These are phyloP conservation scores for Psittacus erithacus DNA, from an alignment of 2,113 vertebrate genomes.

Conservation along the genomic window DNA sequence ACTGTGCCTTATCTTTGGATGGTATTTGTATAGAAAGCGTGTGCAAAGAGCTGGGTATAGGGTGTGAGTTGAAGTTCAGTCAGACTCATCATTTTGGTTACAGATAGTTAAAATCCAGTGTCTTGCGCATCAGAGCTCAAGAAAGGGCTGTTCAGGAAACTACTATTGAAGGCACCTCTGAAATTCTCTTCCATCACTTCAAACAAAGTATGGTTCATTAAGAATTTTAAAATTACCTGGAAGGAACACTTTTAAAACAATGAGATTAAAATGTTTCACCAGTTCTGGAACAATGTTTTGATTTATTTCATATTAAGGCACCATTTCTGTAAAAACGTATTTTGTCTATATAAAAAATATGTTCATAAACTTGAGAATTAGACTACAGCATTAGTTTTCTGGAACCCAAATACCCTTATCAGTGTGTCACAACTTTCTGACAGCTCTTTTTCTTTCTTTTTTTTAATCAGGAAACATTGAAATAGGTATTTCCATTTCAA, in stretches of 20 bases:
- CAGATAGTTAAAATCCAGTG: not conserved
- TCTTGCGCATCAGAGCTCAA: not conserved
- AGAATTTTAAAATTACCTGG: not conserved
- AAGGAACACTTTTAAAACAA: not conserved
- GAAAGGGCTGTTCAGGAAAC: not conserved
- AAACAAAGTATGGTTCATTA: not conserved
- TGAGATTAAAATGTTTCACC: not conserved
- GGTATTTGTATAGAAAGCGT: not conserved
- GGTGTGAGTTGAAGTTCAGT: not conserved
- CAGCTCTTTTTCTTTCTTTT: not conserved
- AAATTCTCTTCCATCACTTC: not conserved
- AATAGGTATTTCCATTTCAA: not conserved
- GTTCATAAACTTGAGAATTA: not conserved
- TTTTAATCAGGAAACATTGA: not conserved
- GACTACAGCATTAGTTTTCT: not conserved
- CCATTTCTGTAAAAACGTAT: not conserved
- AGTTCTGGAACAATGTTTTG: not conserved
- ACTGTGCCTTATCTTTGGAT: not conserved
- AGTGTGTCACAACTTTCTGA: not conserved
- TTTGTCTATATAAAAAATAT: not conserved
- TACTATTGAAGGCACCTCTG: not conserved
- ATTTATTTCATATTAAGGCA: not conserved
- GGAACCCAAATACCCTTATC: not conserved
- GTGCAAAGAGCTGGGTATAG: not conserved
- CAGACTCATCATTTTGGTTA: not conserved